Percentiles rank a stretch among this genome's conserved stretches.
Evolutionary conservation across 2,113 vertebrate genomes (phyloP).

Genomic region (Hippoglossus stenolepis): DNA sequence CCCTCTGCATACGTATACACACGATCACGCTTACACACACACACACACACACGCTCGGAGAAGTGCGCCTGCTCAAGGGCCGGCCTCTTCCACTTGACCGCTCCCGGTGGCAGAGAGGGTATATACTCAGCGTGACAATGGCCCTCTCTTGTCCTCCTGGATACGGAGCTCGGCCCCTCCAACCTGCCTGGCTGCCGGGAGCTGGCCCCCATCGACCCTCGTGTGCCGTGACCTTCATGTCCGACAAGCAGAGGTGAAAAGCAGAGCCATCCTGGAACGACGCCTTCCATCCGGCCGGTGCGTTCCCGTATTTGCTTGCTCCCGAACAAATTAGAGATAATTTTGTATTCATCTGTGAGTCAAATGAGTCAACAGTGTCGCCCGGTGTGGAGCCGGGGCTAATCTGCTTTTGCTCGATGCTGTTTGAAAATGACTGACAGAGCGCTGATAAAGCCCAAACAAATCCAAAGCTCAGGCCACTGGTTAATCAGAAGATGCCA

Average conservation of each 20-base stretch:
- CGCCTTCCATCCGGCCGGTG: constrained; percentile 45
- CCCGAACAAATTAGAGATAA: constrained; percentile 62
- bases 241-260: constrained; percentile 69
- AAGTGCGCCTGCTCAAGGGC: constrained; percentile 56
- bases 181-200: constrained; percentile 58
- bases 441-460: constrained; percentile 67
- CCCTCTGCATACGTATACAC: constrained; percentile 58
- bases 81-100: constrained; percentile 76
- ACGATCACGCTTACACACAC: constrained; percentile 34
- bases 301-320: constrained; percentile 48
- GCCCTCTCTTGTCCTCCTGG: constrained; percentile 72
- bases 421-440: constrained; percentile 70
- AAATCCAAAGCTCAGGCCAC: constrained; percentile 51
- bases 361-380: constrained; percentile 62
- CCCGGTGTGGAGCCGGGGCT: constrained; percentile 56
- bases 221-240: constrained; percentile 73
- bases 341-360: constrained; percentile 70
- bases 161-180: constrained; percentile 64
- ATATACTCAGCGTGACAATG: constrained; percentile 65
- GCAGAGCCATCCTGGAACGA: constrained; percentile 24
- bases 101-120: constrained; percentile 67
- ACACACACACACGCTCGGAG: constrained; percentile 40
- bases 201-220: constrained; percentile 53
- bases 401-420: constrained; percentile 67
- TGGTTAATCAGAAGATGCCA: constrained; percentile 56